A percentile compares a stretch with the other conserved stretches of the same genome.
Evolutionary conservation across 2,113 vertebrate genomes (phyloP).

Genomic region (Larimichthys crocea): DNA sequence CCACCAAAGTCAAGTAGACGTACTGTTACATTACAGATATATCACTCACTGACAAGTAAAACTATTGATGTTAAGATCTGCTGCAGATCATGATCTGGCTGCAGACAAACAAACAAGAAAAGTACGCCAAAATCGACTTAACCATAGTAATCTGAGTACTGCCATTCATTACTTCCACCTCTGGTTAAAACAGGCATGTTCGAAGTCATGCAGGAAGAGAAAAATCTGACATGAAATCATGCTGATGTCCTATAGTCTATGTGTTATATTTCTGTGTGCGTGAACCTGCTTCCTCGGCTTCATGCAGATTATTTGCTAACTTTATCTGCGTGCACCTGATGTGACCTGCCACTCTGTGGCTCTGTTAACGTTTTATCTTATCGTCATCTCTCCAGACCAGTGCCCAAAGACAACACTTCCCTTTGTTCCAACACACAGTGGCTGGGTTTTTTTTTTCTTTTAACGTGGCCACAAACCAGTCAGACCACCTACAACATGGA

Average conservation of each 20-base stretch:
- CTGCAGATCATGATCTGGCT: no score
- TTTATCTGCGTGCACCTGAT: constrained; percentile 3
- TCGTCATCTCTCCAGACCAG: constrained; percentile 27
- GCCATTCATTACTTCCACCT: no score
- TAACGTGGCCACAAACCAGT: not conserved
- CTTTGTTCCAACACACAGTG: constrained; percentile 8
- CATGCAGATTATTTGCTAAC: not conserved
- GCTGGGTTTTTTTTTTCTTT: not conserved
- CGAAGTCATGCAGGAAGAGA: no score
- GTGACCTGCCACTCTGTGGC: constrained; percentile 14
- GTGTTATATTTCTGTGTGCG: not conserved
- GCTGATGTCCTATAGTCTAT: not conserved
- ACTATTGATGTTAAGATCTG: no score
- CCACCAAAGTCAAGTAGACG: not conserved
- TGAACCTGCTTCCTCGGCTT: not conserved
- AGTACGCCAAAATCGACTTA: no score
- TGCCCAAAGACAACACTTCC: not conserved
- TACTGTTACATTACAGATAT: no score
- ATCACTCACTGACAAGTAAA: no score
- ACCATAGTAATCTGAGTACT: no score
- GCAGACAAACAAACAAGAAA: no score
- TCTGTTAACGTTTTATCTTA: constrained; percentile 47
- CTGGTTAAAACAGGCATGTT: not conserved
- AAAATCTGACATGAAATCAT: not conserved
- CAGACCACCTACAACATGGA: not conserved